These are phyloP conservation scores for Alloplasta piceator DNA, from an alignment of 2,888 invertebrate genomes.

Conservation along the genomic window DNA sequence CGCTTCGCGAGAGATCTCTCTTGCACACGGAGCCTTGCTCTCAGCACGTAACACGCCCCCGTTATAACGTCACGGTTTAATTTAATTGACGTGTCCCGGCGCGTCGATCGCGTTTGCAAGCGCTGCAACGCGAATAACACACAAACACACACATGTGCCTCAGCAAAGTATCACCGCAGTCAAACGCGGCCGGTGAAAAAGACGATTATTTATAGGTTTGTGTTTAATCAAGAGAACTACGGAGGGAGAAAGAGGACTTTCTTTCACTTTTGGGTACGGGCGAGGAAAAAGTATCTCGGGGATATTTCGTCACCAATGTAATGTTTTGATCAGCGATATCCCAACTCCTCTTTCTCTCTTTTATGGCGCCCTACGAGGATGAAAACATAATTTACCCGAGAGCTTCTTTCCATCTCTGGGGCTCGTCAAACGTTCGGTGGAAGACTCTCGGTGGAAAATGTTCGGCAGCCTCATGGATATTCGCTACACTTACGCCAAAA, in stretches of 20 bases:
- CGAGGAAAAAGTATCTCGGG: constrained; percentile 30
- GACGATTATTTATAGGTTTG: constrained; percentile 55
- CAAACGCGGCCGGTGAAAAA: constrained; percentile 37
- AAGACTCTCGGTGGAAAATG: background rate
- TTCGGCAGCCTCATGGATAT: background rate
- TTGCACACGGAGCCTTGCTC: background rate
- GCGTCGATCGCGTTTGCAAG: background rate
- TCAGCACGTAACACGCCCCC: constrained; percentile 53
- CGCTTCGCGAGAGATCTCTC: constrained; percentile 26
- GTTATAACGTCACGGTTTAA: constrained; percentile 45
- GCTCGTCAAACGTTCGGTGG: constrained; percentile 37
- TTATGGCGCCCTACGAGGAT: background rate
- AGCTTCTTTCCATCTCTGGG: constrained; percentile 29
- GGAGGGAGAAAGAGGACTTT: constrained; percentile 15
- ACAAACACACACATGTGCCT: background rate
- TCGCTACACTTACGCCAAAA: constrained; percentile 53
- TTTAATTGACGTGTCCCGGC: constrained; percentile 50
- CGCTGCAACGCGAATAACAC: background rate
- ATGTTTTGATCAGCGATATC: constrained; percentile 40
- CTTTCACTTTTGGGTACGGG: background rate
- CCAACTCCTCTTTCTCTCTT: constrained; percentile 26
- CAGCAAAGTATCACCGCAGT: constrained; percentile 21
- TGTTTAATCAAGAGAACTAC: constrained; percentile 46
- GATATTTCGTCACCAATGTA: constrained; percentile 48
- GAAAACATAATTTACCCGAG: constrained; percentile 48